Conservation (phyloP, 2,888 invertebrate species). For the Seira sanloemensis region DNA sequence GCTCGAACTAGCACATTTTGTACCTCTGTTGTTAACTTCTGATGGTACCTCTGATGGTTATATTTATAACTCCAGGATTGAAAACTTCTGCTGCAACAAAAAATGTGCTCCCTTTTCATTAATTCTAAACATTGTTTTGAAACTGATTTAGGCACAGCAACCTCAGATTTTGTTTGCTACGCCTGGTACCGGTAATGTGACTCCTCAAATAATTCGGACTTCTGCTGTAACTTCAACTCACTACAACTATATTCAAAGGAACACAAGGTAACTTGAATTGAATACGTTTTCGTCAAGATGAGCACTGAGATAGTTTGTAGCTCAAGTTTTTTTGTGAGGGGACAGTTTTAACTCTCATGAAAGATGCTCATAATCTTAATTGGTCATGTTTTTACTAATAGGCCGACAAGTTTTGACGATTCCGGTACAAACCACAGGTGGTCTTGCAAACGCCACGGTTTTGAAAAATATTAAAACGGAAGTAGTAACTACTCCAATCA, state of each 20-base stretch:
- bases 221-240: conserved; percentile 61
- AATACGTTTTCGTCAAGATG: no score
- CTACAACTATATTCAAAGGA: conserved; percentile 67
- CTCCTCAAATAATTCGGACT: conserved; percentile 67
- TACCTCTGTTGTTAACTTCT: no score
- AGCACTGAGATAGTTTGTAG: no score
- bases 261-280: conserved; percentile 58
- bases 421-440: conserved; percentile 71
- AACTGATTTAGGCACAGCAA: conserved; percentile 54
- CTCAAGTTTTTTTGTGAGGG: no score
- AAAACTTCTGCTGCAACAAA: no score
- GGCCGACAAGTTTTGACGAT: conserved; percentile 74
- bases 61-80: no score
- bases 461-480: conserved; percentile 71
- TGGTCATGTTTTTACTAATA: background rate
- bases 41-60: no score
- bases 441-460: conserved; percentile 69
- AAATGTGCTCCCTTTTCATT: no score
- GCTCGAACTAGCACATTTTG: no score
- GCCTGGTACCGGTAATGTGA: conserved; percentile 45
- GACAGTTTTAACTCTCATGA: no score
- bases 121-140: no score
- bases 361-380: background rate
- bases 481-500: conserved; percentile 41
- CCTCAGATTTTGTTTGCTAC: conserved; percentile 63